phyloP scores from a whole-genome alignment of 2,113 vertebrate genomes.

The Eudyptes chrysolophus region DNA sequence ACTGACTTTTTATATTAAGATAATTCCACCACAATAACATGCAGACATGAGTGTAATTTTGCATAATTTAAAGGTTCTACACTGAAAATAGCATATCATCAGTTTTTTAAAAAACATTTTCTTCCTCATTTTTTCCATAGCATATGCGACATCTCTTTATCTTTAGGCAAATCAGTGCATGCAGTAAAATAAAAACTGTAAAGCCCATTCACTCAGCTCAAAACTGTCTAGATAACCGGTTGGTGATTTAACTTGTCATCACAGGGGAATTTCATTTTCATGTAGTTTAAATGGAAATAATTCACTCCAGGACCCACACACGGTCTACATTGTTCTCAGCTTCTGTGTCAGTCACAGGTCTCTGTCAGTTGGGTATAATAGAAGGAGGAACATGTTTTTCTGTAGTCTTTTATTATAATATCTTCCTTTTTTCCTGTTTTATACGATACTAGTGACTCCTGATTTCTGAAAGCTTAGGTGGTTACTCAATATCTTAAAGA shows the following conservation, averaged over 20 bases:
- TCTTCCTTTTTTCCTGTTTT: not conserved
- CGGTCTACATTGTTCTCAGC: not conserved
- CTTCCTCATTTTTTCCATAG: not conserved
- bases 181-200: not conserved
- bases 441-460: not conserved
- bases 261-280: not conserved
- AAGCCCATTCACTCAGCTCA: not conserved
- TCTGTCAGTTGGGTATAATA: not conserved
- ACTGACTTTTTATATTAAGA: not conserved
- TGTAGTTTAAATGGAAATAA: not conserved
- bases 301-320: not conserved
- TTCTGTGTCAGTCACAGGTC: not conserved
- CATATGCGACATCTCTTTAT: not conserved
- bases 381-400: not conserved
- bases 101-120: not conserved
- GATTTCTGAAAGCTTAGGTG: not conserved
- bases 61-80: not conserved
- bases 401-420: not conserved
- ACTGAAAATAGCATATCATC: not conserved
- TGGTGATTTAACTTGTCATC: not conserved
- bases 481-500: not conserved
- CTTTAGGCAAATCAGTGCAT: not conserved
- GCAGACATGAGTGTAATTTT: not conserved
- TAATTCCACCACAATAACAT: not conserved
- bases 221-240: not conserved